Percentiles rank a stretch among this genome's conserved stretches.
These are phyloP conservation scores for Acrocyrtus sp. DNA, from an alignment of 2,888 invertebrate species.

Conservation along the genomic window DNA sequence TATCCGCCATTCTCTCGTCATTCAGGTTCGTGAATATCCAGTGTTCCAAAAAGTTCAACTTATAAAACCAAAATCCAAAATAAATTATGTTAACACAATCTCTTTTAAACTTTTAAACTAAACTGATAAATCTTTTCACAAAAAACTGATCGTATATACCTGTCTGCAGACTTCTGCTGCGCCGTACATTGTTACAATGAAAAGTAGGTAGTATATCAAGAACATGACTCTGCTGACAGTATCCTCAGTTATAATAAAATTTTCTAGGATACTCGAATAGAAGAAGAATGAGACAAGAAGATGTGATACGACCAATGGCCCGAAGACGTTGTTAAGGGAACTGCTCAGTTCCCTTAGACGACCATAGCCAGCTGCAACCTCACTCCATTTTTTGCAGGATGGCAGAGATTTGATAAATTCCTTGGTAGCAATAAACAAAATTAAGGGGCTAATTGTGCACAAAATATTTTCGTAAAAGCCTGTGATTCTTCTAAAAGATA, in stretches of 20 bases:
- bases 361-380: not conserved
- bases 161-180: slow-evolving; percentile 24
- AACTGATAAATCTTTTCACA: no score
- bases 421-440: slow-evolving; percentile 20
- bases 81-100: no score
- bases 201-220: slow-evolving; percentile 15
- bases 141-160: no score
- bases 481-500: slow-evolving; percentile 15
- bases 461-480: slow-evolving; percentile 24
- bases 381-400: not conserved
- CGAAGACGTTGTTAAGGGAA: slow-evolving; percentile 10
- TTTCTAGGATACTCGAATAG: slow-evolving; percentile 35
- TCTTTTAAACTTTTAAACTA: no score
- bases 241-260: slow-evolving; percentile 17
- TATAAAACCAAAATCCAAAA: not conserved
- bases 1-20: not conserved
- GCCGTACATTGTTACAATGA: not conserved
- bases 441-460: not conserved
- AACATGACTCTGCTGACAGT: slow-evolving; percentile 8
- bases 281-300: slow-evolving; percentile 24
- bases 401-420: slow-evolving; percentile 12
- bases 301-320: slow-evolving; percentile 1
- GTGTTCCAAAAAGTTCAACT: slow-evolving; percentile 20
- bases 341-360: slow-evolving; percentile 5
- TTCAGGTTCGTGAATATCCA: slow-evolving; percentile 18